phyloP scores from a whole-genome alignment of 2,797 vertebrate species.

The Myotis myotis region DNA sequence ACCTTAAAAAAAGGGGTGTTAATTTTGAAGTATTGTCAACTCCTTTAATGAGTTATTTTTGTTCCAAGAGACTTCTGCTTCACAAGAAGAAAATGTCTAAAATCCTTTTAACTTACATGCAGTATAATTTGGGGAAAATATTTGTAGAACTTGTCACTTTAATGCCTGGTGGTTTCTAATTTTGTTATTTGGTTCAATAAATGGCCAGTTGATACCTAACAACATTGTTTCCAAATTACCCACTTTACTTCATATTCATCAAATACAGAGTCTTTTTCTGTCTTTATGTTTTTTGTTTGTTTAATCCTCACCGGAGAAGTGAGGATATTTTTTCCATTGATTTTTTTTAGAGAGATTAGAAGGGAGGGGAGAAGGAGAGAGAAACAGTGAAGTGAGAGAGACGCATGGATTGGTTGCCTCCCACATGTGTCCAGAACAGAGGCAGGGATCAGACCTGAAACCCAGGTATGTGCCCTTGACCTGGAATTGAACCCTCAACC shows the following conservation, averaged over 20 bases:
- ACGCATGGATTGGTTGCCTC: too few species aligned
- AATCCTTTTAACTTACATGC: background rate
- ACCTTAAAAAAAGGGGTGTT: conserved; percentile 26
- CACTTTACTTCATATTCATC: background rate
- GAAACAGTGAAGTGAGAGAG: too few species aligned
- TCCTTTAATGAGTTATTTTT: conserved; percentile 18
- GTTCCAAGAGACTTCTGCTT: background rate
- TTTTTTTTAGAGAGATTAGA: too few species aligned
- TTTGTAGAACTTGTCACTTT: conserved; percentile 5
- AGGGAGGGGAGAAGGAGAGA: too few species aligned
- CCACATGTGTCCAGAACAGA: too few species aligned
- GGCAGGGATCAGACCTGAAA: too few species aligned
- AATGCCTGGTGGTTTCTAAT: background rate
- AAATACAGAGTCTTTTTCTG: background rate
- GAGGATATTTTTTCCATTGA: too few species aligned
- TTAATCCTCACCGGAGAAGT: too few species aligned
- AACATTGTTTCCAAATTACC: background rate
- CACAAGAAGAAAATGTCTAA: background rate
- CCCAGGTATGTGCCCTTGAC: too few species aligned
- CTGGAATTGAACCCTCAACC: too few species aligned
- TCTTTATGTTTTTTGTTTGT: too few species aligned
- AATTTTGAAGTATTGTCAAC: conserved; percentile 21
- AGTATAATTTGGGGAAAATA: background rate
- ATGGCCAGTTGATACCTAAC: background rate
- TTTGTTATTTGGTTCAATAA: background rate